These are phyloP conservation scores for Zosterops lateralis DNA, from an alignment of 2,113 vertebrate species.

Conservation along the genomic window DNA sequence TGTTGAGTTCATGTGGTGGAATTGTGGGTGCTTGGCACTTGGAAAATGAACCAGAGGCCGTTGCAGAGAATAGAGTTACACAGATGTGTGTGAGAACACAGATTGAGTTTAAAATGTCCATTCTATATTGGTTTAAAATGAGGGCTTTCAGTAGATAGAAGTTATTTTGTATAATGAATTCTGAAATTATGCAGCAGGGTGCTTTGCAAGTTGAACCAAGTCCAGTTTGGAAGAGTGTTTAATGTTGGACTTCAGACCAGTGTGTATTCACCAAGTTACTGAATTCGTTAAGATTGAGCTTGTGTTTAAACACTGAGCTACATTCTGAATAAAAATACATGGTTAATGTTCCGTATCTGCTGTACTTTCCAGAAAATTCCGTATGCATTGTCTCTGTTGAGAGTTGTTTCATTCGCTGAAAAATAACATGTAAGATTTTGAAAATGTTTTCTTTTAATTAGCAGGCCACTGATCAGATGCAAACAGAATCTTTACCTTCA, in stretches of 20 bases:
- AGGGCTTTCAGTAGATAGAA: background rate
- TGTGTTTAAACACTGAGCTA: background rate
- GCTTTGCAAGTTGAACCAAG: background rate
- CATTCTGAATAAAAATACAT: background rate
- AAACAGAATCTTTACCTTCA: conserved; percentile 73
- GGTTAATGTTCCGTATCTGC: background rate
- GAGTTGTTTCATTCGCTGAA: background rate
- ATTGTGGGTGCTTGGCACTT: background rate
- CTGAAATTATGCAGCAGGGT: background rate
- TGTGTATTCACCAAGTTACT: background rate
- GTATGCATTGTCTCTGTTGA: background rate
- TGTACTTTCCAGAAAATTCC: background rate
- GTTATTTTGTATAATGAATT: background rate
- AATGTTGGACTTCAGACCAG: background rate
- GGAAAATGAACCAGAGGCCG: background rate
- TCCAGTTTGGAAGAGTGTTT: background rate
- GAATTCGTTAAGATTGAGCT: background rate
- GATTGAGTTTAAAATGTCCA: background rate
- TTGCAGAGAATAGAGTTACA: background rate
- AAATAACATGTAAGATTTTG: background rate
- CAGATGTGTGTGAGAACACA: background rate
- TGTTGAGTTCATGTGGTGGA: background rate
- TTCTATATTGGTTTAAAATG: background rate
- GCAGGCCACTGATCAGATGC: conserved; percentile 70
- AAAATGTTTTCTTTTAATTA: conserved; percentile 56